Conservation (phyloP, 2,113 vertebrate genomes). For the Egretta garzetta region DNA sequence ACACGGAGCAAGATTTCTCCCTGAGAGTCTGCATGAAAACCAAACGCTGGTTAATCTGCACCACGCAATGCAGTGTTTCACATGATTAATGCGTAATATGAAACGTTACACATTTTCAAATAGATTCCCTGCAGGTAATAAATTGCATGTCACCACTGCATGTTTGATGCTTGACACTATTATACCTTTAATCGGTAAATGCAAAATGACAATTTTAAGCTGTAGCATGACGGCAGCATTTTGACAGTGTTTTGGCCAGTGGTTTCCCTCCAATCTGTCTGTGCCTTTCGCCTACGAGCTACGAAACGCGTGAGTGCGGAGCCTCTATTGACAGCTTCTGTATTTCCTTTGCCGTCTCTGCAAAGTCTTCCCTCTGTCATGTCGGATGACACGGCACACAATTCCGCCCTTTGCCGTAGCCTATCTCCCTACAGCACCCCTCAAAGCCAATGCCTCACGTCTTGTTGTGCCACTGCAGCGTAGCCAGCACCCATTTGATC, state of each 20-base stretch:
- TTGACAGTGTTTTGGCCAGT: not conserved
- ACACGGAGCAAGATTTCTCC: not conserved
- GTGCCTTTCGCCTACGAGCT: not conserved
- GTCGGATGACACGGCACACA: fast-evolving
- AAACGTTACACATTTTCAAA: not conserved
- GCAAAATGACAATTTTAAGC: not conserved
- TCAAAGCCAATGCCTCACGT: fast-evolving
- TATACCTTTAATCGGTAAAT: not conserved
- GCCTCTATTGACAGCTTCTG: not conserved
- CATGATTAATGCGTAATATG: not conserved
- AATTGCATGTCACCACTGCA: not conserved
- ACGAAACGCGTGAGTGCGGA: fast-evolving
- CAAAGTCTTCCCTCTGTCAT: not conserved
- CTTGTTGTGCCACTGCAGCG: not conserved
- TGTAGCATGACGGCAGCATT: not conserved
- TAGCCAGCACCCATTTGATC: too few relatives aligned
- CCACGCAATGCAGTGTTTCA: not conserved
- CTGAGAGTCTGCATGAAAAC: not conserved
- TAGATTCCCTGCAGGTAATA: not conserved
- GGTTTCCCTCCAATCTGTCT: not conserved
- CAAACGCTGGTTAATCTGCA: not conserved
- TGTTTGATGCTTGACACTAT: not conserved
- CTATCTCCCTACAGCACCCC: not conserved
- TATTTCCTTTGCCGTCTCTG: not conserved
- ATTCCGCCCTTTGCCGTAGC: not conserved